These are phyloP conservation scores for Nerophis ophidion DNA, from an alignment of 2,113 vertebrate genomes.

Conservation along the genomic window DNA sequence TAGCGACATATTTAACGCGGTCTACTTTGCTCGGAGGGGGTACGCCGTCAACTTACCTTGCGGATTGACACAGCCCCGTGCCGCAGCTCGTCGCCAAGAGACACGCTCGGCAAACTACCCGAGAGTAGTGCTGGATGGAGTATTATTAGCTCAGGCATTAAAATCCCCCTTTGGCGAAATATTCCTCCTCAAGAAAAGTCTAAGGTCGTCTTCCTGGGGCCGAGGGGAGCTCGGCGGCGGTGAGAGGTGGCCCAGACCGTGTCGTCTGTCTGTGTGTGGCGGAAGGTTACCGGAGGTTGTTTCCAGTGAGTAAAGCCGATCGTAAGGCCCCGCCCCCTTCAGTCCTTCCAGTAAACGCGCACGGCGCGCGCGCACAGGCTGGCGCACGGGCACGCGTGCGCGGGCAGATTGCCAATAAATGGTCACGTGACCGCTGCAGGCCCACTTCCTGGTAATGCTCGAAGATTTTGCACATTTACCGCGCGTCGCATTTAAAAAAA, in stretches of 20 bases:
- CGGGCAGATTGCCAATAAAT: slow-evolving; percentile 71
- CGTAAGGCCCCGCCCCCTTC: slow-evolving; percentile 71
- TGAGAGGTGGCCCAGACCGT: slow-evolving; percentile 6
- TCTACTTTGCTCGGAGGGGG: neutral
- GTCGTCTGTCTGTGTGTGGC: slow-evolving; percentile 26
- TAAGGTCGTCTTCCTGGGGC: slow-evolving; percentile 26
- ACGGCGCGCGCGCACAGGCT: slow-evolving; percentile 9
- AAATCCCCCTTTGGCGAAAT: slow-evolving; percentile 39
- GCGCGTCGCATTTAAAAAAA: slow-evolving; percentile 8
- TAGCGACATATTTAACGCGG: neutral
- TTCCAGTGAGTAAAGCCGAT: slow-evolving; percentile 57
- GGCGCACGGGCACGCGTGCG: slow-evolving; percentile 24
- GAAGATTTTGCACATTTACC: slow-evolving; percentile 65
- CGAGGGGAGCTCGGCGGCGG: slow-evolving; percentile 49
- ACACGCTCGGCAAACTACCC: slow-evolving; percentile 60
- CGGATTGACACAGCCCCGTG: slow-evolving; percentile 36
- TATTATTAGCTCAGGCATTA: slow-evolving; percentile 67
- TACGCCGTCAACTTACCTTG: slow-evolving; percentile 53
- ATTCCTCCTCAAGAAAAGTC: slow-evolving; percentile 2
- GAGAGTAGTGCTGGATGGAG: slow-evolving; percentile 63
- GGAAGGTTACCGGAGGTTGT: slow-evolving; percentile 64
- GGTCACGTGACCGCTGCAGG: slow-evolving; percentile 71
- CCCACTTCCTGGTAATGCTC: slow-evolving; percentile 77
- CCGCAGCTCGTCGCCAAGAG: slow-evolving; percentile 43
- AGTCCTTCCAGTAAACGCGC: slow-evolving; percentile 69